phyloP scores from a whole-genome alignment of 2,797 vertebrate species.

The Hipposideros larvatus region DNA sequence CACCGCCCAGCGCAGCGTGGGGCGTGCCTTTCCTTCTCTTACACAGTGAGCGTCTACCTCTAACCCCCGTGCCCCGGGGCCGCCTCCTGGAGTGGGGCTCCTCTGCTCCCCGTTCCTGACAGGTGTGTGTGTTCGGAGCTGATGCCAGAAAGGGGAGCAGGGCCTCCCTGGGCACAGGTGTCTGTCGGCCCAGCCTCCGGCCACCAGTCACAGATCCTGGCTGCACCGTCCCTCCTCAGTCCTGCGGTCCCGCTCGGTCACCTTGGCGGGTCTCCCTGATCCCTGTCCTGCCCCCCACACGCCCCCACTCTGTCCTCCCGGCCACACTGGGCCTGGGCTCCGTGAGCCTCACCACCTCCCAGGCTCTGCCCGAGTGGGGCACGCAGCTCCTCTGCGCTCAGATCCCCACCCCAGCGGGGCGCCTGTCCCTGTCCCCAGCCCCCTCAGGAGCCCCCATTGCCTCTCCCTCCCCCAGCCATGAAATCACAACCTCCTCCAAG shows the following conservation, averaged over 20 bases:
- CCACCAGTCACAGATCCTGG: background rate
- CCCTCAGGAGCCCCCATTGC: background rate
- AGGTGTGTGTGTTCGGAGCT: fast-evolving
- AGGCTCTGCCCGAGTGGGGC: background rate
- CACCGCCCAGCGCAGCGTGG: too few relatives aligned
- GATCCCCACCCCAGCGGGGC: background rate
- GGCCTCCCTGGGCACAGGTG: background rate
- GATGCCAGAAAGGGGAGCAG: background rate
- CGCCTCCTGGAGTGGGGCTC: background rate
- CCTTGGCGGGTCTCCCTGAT: background rate
- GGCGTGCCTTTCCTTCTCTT: too few relatives aligned
- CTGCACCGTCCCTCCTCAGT: too few relatives aligned
- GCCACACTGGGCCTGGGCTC: background rate
- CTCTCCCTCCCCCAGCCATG: too few relatives aligned
- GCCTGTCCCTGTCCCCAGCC: fast-evolving
- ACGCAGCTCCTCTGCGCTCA: background rate
- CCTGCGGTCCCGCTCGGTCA: background rate
- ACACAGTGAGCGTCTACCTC: too few relatives aligned
- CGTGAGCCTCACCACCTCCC: too few relatives aligned
- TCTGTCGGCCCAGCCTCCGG: background rate
- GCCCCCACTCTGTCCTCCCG: background rate
- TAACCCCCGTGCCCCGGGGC: too few relatives aligned
- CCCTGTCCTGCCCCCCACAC: too few relatives aligned
- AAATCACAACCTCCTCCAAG: background rate
- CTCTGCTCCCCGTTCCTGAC: background rate